phyloP scores from a whole-genome alignment of 64 coral and sea anemone genomes.

The Stichodactyla helianthus region DNA sequence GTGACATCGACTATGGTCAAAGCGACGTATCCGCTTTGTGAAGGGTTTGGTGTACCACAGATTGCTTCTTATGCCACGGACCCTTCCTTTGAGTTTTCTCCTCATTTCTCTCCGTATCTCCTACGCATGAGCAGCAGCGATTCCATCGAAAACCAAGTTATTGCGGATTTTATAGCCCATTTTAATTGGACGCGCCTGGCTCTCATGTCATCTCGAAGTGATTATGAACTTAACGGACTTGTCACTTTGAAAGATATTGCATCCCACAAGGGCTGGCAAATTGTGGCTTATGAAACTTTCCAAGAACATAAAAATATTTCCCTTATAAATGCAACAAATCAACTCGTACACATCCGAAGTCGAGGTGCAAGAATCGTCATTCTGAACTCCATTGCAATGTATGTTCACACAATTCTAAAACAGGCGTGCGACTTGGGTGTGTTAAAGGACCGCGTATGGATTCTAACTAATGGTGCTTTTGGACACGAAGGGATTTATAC shows the following conservation, averaged over 20 bases:
- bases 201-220: constrained; percentile 60
- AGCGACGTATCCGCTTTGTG: constrained; percentile 52
- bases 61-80: constrained; percentile 78
- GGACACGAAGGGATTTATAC: constrained; percentile 51
- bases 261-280: constrained; percentile 71
- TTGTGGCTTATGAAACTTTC: constrained; percentile 77
- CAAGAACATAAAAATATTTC: constrained; percentile 51
- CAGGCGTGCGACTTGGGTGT: constrained; percentile 69
- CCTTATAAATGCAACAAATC: constrained; percentile 59
- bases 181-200: constrained; percentile 77
- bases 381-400: constrained; percentile 56
- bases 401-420: constrained; percentile 41
- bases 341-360: constrained; percentile 67
- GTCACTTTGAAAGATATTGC: constrained; percentile 83
- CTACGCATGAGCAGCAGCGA: constrained; percentile 87
- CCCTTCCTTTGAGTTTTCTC: constrained; percentile 63
- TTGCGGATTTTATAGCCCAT: constrained; percentile 63
- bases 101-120: constrained; percentile 38
- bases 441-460: constrained; percentile 72
- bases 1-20: constrained; percentile 56
- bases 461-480: constrained; percentile 70
- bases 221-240: constrained; percentile 70
- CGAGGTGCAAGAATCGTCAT: constrained; percentile 61
- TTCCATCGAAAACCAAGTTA: constrained; percentile 55
- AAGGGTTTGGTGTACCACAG: constrained; percentile 71